phyloP scores from a whole-genome alignment of 2,113 vertebrate species.

The Dendropsophus ebraccatus region DNA sequence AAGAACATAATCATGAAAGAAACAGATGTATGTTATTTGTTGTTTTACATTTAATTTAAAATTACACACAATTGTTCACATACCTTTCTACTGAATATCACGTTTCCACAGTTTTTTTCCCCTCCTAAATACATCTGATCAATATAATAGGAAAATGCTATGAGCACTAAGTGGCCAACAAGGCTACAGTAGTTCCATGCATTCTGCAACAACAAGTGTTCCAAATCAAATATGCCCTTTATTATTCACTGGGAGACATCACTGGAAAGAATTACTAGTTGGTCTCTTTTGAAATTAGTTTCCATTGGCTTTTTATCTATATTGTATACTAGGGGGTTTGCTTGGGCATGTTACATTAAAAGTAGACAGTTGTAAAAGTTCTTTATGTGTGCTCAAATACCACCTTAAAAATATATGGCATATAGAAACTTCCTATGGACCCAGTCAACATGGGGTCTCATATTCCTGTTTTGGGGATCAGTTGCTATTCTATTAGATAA shows the following conservation, averaged over 20 bases:
- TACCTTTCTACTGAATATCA: constrained; percentile 19
- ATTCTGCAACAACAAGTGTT: constrained; percentile 1
- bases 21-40: constrained; percentile 21
- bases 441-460: too few species aligned
- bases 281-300: not conserved
- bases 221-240: not conserved
- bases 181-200: not conserved
- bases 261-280: not conserved
- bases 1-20: not conserved
- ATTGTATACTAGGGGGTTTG: not conserved
- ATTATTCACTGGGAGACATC: not conserved
- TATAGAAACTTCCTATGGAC: too few species aligned
- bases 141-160: not conserved
- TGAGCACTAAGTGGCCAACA: not conserved
- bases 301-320: not conserved
- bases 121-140: not conserved
- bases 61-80: constrained; percentile 14
- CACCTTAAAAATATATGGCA: too few species aligned
- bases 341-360: not conserved
- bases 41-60: not conserved
- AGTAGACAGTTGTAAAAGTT: not conserved
- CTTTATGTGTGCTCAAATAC: too few species aligned
- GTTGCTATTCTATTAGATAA: too few species aligned
- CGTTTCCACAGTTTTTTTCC: not conserved
- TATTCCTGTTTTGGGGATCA: too few species aligned